These are phyloP conservation scores for Calliphora vicina DNA, from an alignment of 1,140 invertebrate species.

Conservation along the genomic window DNA sequence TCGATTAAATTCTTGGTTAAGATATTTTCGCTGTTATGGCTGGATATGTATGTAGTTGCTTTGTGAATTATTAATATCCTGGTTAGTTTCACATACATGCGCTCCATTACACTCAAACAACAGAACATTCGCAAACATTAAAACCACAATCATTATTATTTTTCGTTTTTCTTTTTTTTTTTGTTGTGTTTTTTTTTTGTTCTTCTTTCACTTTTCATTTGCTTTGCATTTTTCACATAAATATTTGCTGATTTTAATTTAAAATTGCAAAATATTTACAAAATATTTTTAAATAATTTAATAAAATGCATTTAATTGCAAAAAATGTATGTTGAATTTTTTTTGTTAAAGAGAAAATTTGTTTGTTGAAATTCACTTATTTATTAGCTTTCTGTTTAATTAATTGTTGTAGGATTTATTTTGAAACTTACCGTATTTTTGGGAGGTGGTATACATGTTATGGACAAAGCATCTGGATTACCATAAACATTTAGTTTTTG, in stretches of 20 bases:
- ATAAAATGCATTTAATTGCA: too few species aligned
- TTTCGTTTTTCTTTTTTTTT: neutral
- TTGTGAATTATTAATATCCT: neutral
- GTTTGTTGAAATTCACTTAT: too few species aligned
- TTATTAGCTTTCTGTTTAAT: neutral
- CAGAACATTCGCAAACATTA: neutral
- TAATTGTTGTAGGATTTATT: neutral
- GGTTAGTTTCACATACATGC: neutral
- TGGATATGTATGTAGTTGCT: too few species aligned
- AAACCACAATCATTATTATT: neutral
- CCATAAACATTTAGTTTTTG: slow-evolving; percentile 57
- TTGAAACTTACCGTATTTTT: slow-evolving; percentile 53
- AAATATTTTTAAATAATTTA: neutral
- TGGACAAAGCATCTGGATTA: slow-evolving; percentile 53
- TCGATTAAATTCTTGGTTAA: too few species aligned
- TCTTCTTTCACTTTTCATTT: too few species aligned
- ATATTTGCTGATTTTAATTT: neutral
- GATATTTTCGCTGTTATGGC: too few species aligned
- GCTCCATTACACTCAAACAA: neutral
- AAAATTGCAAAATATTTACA: neutral
- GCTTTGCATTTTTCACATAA: neutral
- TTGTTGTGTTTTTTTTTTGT: too few species aligned
- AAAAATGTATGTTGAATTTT: too few species aligned
- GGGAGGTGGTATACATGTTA: slow-evolving; percentile 52
- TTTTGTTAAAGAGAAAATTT: too few species aligned